These are phyloP conservation scores for Pandion haliaetus DNA, from an alignment of 2,113 vertebrate species.

Conservation along the genomic window DNA sequence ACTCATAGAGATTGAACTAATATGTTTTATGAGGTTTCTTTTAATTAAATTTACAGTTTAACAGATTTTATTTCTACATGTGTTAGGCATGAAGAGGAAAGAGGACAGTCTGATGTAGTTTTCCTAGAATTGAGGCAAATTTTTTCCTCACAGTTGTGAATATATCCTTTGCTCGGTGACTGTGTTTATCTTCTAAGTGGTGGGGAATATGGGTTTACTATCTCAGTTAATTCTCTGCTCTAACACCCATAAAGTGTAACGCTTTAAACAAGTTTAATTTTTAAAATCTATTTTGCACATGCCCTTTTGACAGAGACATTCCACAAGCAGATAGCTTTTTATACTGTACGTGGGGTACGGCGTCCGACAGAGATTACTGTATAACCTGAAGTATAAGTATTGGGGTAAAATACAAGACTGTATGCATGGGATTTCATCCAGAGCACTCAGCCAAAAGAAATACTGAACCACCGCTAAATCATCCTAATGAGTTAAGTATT, in stretches of 20 bases:
- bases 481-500: slow-evolving; percentile 34
- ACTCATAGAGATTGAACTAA: not conserved
- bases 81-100: not conserved
- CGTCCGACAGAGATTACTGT: not conserved
- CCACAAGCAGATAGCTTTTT: not conserved
- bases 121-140: not conserved
- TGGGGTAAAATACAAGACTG: slow-evolving; percentile 3
- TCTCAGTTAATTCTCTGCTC: not conserved
- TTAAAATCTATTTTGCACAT: not conserved
- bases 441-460: slow-evolving; percentile 39
- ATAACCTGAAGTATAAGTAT: slow-evolving; percentile 18
- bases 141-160: not conserved
- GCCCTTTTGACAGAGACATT: not conserved
- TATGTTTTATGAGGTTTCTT: slow-evolving; percentile 5
- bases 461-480: not conserved
- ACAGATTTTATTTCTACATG: slow-evolving; percentile 10
- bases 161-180: not conserved
- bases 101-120: not conserved
- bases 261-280: slow-evolving; percentile 37
- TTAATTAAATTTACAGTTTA: slow-evolving; percentile 15
- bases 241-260: not conserved
- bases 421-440: slow-evolving; percentile 29
- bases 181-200: not conserved
- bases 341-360: not conserved
- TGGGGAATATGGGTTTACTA: not conserved